Evolutionary conservation across 2,888 invertebrate genomes (phyloP), one percentile per base, ranked within the genome.

Genomic region (Drosophila nr. fundita): DNA sequence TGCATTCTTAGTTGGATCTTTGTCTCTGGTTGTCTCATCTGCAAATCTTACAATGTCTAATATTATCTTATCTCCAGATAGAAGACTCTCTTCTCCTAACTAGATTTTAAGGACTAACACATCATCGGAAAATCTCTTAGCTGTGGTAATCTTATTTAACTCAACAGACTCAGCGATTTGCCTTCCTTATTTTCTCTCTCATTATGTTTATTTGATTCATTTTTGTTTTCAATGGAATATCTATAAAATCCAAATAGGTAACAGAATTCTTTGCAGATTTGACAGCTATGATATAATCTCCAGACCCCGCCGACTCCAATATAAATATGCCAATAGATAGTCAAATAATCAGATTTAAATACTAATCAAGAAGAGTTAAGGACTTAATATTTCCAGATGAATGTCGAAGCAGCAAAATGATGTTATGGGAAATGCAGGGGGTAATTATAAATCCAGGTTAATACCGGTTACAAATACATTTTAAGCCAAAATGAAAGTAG

Each of bases 401-500:
- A 4, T 4, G 11, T 11, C 18, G 18, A 24, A 64, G 6, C 36
- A 50, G 6, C 7, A 18, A 29, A 29, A 18, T 18, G 4, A 15
- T 8, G 4, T 21, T 21, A 29, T 10, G 34, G 29, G 2, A 29
- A 60, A 3, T 29, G 49, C 29, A 38, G 15, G 21, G 13, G 6
- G 13, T 15, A 69, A 45, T 55, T 57, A 32, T 18, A 40, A 60
- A 42, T 36, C 49, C 13, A 38, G 34, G 18, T 50, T 40, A 55
- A 49, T 34, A 30, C 18, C 11, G 18, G 11, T 36, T 13, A 11
- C 45, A 11, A 49, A 29, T 29, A 29, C 60, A 21, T 32, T 57
- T 24, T 13, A n/a, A 40, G 18, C 40, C 65, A 45, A 62, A 68
- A 73, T 48, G 65, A 76, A 62, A 57, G 64, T 68, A 40, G 54